phyloP scores from a whole-genome alignment of 1,140 invertebrate genomes.

The Neodiprion fabricii region DNA sequence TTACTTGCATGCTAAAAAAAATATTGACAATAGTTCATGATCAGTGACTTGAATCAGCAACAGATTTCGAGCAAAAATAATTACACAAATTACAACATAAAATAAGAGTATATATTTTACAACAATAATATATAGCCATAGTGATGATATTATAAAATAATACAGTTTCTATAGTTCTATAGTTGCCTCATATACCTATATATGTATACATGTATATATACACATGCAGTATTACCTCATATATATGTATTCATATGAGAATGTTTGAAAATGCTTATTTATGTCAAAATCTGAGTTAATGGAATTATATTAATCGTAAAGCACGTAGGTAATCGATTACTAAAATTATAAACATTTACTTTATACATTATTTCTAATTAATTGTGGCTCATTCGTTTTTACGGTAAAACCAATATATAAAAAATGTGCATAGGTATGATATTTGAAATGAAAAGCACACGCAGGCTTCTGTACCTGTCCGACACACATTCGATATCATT shows the following conservation, averaged over 20 bases:
- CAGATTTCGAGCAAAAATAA: conserved; percentile 27
- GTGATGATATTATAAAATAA: conserved; percentile 18
- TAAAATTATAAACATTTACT: not conserved
- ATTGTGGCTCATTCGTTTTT: not conserved
- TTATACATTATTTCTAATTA: not conserved
- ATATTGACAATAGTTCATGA: conserved; percentile 25
- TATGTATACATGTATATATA: too few relatives aligned
- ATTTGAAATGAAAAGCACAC: conserved; percentile 29
- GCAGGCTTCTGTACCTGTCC: conserved; percentile 22
- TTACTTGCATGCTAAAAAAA: conserved; percentile 16
- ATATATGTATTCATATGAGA: not conserved
- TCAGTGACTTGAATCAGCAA: conserved; percentile 25
- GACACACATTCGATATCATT: conserved; percentile 27
- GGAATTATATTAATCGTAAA: not conserved
- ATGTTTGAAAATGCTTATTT: not conserved
- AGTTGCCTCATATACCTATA: not conserved
- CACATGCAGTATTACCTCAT: conserved; percentile 22
- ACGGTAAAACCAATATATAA: not conserved
- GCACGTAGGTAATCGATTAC: not conserved
- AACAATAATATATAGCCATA: conserved; percentile 36
- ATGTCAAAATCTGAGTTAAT: not conserved
- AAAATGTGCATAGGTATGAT: conserved; percentile 29
- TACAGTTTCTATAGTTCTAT: not conserved
- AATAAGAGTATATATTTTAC: conserved; percentile 21
- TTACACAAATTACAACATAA: conserved; percentile 14